Percentiles rank a stretch among this genome's conserved stretches.
Conservation (phyloP, 1,140 invertebrate genomes). For the Hyphantria cunea region DNA sequence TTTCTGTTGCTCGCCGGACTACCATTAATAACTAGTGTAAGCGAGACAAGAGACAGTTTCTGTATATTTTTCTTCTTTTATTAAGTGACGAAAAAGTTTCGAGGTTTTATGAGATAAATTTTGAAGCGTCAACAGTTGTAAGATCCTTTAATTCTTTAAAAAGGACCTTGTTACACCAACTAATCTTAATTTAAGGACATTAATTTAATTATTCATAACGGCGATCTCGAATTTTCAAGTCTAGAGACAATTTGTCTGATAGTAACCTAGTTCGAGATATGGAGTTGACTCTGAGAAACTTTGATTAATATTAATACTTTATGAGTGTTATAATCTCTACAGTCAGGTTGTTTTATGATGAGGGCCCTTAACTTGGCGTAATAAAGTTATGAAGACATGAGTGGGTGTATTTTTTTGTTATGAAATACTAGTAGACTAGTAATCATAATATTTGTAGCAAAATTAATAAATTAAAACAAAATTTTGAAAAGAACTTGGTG, state of each 20-base stretch:
- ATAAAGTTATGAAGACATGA: no score
- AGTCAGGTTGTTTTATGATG: neutral
- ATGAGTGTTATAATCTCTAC: slow-evolving; percentile 14
- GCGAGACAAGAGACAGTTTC: neutral
- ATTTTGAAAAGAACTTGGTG: no score
- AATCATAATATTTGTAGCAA: no score
- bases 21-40: slow-evolving; percentile 9
- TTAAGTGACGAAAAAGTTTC: slow-evolving; percentile 3
- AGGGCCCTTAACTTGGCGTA: neutral
- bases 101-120: neutral
- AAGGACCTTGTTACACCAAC: neutral
- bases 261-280: slow-evolving; percentile 10
- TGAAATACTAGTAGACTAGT: no score
- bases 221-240: slow-evolving; percentile 17
- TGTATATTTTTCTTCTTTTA: neutral
- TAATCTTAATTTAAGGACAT: slow-evolving; percentile 23
- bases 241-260: slow-evolving; percentile 16
- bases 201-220: slow-evolving; percentile 24
- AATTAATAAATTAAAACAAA: no score
- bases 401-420: no score
- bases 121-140: neutral
- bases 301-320: slow-evolving; percentile 14
- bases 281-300: slow-evolving; percentile 1
- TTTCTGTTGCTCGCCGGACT: neutral
- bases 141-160: slow-evolving; percentile 4